These are phyloP conservation scores for Drosophila cracens DNA, from an alignment of 2,888 invertebrate species.

Conservation along the genomic window DNA sequence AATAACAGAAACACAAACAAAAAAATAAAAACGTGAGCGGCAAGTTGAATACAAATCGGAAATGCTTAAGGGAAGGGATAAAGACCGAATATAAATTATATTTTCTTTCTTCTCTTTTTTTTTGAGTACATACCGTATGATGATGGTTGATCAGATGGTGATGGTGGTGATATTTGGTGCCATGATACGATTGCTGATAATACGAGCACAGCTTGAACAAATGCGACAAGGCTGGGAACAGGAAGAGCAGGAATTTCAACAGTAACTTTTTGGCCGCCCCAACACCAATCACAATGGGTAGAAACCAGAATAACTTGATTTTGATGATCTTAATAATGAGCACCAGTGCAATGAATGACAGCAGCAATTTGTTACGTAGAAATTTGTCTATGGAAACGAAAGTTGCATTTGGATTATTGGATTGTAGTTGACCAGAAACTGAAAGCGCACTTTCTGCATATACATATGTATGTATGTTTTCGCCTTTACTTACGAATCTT, in stretches of 20 bases:
- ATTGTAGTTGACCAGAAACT: slow-evolving; percentile 19
- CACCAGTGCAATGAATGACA: slow-evolving; percentile 91
- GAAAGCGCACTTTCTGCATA: slow-evolving; percentile 45
- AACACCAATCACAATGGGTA: slow-evolving; percentile 92
- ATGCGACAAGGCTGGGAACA: slow-evolving; percentile 93
- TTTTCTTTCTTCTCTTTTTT: not conserved
- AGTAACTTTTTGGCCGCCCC: slow-evolving; percentile 94
- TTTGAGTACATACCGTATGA: slow-evolving; percentile 86
- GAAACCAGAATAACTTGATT: slow-evolving; percentile 91
- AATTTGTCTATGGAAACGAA: slow-evolving; percentile 89
- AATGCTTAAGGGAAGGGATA: slow-evolving; percentile 5
- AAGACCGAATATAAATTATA: not conserved
- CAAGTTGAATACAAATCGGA: slow-evolving; percentile 26
- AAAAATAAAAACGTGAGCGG: slow-evolving; percentile 18
- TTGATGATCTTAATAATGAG: slow-evolving; percentile 92
- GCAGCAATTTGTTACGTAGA: slow-evolving; percentile 90
- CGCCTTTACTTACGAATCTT: slow-evolving; percentile 82
- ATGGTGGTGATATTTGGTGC: slow-evolving; percentile 92
- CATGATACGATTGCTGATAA: slow-evolving; percentile 90
- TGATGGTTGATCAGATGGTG: slow-evolving; percentile 93
- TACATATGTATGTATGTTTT: slow-evolving; percentile 1
- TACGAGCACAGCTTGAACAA: slow-evolving; percentile 94
- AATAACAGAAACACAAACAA: slow-evolving; percentile 18
- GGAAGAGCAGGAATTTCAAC: slow-evolving; percentile 91
- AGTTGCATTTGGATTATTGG: slow-evolving; percentile 50